Base-by-base conservation (phyloP, 2,888 invertebrate species). In the Trachelus stipa region DNA sequence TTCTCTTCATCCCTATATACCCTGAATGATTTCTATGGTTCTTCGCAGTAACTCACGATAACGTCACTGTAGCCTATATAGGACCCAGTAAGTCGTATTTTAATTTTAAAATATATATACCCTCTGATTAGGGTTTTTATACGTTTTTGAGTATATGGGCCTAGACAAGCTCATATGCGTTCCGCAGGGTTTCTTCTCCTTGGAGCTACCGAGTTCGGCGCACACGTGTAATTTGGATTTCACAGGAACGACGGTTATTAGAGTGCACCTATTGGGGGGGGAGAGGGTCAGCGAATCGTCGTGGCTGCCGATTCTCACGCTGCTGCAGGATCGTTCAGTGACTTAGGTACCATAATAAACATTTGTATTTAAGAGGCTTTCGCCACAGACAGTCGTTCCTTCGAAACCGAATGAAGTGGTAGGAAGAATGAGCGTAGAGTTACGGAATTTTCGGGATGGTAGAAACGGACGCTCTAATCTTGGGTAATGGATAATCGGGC, bases 401-500 rank as follows among this genome's bases (percentile, higher is more conserved):
- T 56, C 69, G 77, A 69, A 74, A 75, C 74, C 75, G 74, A 79
- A 79, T 68, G 56, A 68, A 69, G 69, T 73, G 73, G 76, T 76
- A 76, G 74, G 79, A 80, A 78, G 73, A 79, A 76, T 74, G 75
- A 76, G 76, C 73, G 77, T 73, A 68, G 69, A 40, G 56, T 23
- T 56, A 56, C 69, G 68, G 75, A 80, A 77, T 56, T 56, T 56
- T 56, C 77, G 79, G 80, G 76, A 76, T 69, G 73, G 74, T 69
- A 69, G 68, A 74, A 76, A 76, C 76, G 75, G 73, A 77, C 76
- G 77, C 75, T 82, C 88, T 89, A 89, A 89, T 88, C 87, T 86
- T 81, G 80, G 84, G 83, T 86, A 88, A 87, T 86, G 88, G 88
- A 86, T 88, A 89, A 89, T 88, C 87, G 85, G 79, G 74, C 35